phyloP scores from a whole-genome alignment of 2,113 vertebrate species.

The Aspiorhynchus laticeps region DNA sequence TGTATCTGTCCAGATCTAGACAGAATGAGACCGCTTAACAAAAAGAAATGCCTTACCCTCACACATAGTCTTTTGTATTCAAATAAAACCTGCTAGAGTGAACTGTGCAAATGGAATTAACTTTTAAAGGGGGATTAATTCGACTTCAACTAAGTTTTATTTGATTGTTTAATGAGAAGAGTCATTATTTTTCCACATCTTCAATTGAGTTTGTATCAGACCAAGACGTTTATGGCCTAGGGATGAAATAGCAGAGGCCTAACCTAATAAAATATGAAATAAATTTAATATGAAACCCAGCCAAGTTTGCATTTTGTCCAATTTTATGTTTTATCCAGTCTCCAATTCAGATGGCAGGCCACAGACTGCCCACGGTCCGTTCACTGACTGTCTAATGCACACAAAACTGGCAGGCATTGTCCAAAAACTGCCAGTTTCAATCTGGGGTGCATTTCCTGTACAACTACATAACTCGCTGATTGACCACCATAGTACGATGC shows the following conservation, averaged over 20 bases:
- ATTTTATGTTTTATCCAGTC: constrained; percentile 1
- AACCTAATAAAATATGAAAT: constrained; percentile 16
- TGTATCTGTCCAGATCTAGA: not conserved
- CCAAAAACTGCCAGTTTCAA: not conserved
- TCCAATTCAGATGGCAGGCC: not conserved
- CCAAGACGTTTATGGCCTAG: constrained; percentile 3
- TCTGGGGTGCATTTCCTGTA: not conserved
- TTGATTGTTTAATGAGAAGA: constrained; percentile 22
- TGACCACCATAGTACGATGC: too few relatives aligned
- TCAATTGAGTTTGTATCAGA: constrained; percentile 5
- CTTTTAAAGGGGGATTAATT: constrained; percentile 23
- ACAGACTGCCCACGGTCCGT: not conserved
- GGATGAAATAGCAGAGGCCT: not conserved
- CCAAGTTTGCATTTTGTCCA: not conserved
- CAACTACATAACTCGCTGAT: too few relatives aligned
- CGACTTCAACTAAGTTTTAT: constrained; percentile 1
- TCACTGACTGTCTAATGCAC: not conserved
- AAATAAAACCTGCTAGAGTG: constrained; percentile 14
- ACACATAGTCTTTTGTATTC: not conserved
- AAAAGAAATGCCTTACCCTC: constrained; percentile 1
- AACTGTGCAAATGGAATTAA: not conserved
- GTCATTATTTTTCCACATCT: not conserved
- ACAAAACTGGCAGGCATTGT: not conserved
- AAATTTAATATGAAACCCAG: constrained; percentile 22
- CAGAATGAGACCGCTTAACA: not conserved